These are phyloP conservation scores for Drosophila mercatorum DNA, from an alignment of 2,888 invertebrate genomes.

Conservation along the genomic window DNA sequence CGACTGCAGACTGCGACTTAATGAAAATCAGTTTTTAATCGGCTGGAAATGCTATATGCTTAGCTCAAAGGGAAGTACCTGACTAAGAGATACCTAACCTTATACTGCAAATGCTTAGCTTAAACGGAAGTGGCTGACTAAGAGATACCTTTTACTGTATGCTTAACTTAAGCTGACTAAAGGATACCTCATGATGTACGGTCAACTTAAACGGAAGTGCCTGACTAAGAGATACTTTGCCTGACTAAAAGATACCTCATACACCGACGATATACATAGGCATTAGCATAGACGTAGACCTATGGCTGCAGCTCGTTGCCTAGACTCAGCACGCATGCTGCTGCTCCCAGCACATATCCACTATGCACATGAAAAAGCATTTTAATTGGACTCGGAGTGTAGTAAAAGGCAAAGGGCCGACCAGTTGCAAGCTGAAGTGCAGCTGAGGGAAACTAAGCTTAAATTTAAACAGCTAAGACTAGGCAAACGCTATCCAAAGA, in stretches of 20 bases:
- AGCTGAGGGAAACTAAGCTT: background rate
- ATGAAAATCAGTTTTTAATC: constrained; percentile 34
- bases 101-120: too few relatives aligned
- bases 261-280: background rate
- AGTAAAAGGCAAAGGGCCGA: background rate
- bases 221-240: background rate
- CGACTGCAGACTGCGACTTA: constrained; percentile 20
- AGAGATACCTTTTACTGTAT: too few relatives aligned
- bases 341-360: constrained; percentile 1
- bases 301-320: background rate
- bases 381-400: background rate
- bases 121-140: too few relatives aligned
- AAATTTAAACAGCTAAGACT: background rate
- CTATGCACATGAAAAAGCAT: background rate
- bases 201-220: too few relatives aligned
- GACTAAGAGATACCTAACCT: too few relatives aligned
- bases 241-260: too few relatives aligned
- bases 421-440: background rate
- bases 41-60: constrained; percentile 1
- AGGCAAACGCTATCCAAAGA: too few relatives aligned
- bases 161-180: too few relatives aligned
- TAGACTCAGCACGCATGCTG: background rate
- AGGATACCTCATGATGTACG: too few relatives aligned
- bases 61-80: too few relatives aligned
- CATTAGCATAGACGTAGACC: background rate